Conservation (phyloP, 2,888 invertebrate genomes). For the Microctonus brassicae region DNA sequence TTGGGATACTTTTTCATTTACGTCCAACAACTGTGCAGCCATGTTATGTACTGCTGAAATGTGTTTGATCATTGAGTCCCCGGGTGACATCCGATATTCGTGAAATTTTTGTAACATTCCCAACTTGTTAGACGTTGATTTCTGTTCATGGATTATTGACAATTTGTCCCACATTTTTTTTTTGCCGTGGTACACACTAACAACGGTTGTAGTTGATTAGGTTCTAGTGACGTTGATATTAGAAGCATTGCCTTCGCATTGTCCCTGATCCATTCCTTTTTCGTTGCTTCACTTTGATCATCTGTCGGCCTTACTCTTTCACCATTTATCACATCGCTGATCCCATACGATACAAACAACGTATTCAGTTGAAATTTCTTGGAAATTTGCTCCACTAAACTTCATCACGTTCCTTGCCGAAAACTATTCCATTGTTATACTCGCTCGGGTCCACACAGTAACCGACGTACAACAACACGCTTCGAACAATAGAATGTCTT, state of each 20-base stretch:
- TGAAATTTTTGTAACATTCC: conserved; percentile 44
- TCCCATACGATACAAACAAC: conserved; percentile 32
- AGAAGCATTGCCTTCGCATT: conserved; percentile 49
- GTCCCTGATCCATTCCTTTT: conserved; percentile 43
- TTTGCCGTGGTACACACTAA: conserved; percentile 44
- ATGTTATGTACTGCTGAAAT: conserved; percentile 45
- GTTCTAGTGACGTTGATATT: conserved; percentile 45
- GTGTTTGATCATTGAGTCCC: conserved; percentile 47
- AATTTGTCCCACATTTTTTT: conserved; percentile 50
- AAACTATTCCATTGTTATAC: too few species aligned
- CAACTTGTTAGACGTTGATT: conserved; percentile 48
- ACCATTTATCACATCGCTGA: conserved; percentile 25
- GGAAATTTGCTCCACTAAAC: too few species aligned
- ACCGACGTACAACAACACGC: too few species aligned
- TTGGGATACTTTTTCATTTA: conserved; percentile 45
- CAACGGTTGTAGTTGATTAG: conserved; percentile 42
- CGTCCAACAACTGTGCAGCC: conserved; percentile 44
- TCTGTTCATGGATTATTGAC: conserved; percentile 47
- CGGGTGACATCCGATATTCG: conserved; percentile 40
- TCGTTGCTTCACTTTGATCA: too few species aligned
- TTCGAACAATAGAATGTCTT: background rate
- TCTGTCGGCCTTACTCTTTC: conserved; percentile 21
- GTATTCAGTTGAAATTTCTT: conserved; percentile 42
- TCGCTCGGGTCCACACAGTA: too few species aligned
- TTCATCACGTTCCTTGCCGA: too few species aligned